A percentile compares a stretch with the other conserved stretches of the same genome.
Evolutionary conservation across 2,797 vertebrate genomes (phyloP).

Genomic region (Phalloptychus januarius): DNA sequence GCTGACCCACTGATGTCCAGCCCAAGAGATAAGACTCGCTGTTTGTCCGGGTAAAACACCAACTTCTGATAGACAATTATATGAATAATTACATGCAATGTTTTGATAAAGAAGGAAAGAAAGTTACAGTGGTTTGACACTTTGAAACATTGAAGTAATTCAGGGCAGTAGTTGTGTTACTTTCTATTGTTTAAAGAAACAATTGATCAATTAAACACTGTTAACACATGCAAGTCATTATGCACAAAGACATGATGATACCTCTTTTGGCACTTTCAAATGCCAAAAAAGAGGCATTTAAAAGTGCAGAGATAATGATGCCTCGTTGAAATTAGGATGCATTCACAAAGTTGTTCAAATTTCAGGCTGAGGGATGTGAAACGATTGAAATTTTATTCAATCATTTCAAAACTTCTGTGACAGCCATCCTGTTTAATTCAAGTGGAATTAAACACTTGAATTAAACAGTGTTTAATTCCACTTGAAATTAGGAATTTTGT

Average conservation of each 20-base stretch:
- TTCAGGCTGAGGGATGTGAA: neutral
- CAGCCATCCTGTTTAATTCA: neutral
- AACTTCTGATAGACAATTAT: neutral
- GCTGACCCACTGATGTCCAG: constrained; percentile 79
- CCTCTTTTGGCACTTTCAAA: too few species aligned
- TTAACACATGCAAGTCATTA: neutral
- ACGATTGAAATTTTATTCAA: neutral
- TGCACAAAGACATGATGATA: too few species aligned
- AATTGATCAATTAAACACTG: neutral
- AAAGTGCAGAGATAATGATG: neutral
- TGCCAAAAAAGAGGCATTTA: neutral
- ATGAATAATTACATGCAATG: neutral
- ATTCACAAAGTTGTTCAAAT: neutral
- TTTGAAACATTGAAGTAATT: neutral
- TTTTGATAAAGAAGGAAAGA: neutral
- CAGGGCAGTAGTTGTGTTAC: neutral
- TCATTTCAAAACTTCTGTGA: neutral
- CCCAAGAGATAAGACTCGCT: constrained; percentile 86
- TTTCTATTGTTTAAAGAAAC: constrained; percentile 7
- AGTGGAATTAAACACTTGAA: too few species aligned
- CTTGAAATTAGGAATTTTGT: too few species aligned
- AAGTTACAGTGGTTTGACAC: neutral
- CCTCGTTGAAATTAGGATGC: neutral
- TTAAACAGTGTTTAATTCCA: too few species aligned
- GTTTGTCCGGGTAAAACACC: constrained; percentile 83